Evolutionary conservation across 2,113 vertebrate genomes (phyloP).

Genomic region (Charadrius vociferus): DNA sequence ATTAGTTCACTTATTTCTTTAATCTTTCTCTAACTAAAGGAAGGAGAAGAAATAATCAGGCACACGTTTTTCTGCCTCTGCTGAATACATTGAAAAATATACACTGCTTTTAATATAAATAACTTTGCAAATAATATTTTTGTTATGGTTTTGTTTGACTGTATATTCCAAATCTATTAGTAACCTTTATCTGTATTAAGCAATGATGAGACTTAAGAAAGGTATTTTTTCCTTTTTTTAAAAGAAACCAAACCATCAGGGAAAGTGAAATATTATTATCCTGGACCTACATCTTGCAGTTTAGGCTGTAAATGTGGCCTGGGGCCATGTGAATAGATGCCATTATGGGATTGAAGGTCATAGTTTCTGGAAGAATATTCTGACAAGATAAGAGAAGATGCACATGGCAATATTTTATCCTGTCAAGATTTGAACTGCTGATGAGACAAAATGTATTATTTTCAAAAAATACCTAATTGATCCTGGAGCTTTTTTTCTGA

Average conservation of each 20-base stretch:
- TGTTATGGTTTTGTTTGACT: neutral
- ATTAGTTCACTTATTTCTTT: neutral
- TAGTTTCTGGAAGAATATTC: slow-evolving; percentile 7
- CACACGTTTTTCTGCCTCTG: neutral
- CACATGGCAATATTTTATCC: neutral
- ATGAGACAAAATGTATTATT: neutral
- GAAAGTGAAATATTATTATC: neutral
- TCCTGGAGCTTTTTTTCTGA: neutral
- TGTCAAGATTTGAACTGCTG: neutral
- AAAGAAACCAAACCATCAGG: neutral
- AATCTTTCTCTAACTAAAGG: neutral
- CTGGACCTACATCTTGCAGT: neutral
- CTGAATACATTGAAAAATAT: neutral
- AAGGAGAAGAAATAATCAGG: neutral
- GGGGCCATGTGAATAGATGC: neutral
- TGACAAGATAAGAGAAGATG: neutral
- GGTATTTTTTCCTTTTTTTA: neutral
- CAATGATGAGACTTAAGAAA: neutral
- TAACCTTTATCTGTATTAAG: neutral
- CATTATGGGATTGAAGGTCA: neutral
- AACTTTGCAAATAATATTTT: neutral
- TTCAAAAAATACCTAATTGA: neutral
- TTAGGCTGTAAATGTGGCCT: neutral
- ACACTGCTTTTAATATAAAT: neutral
- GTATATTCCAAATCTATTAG: neutral